Conservation (phyloP, 2,888 invertebrate genomes). For the Embidobia sp. region DNA sequence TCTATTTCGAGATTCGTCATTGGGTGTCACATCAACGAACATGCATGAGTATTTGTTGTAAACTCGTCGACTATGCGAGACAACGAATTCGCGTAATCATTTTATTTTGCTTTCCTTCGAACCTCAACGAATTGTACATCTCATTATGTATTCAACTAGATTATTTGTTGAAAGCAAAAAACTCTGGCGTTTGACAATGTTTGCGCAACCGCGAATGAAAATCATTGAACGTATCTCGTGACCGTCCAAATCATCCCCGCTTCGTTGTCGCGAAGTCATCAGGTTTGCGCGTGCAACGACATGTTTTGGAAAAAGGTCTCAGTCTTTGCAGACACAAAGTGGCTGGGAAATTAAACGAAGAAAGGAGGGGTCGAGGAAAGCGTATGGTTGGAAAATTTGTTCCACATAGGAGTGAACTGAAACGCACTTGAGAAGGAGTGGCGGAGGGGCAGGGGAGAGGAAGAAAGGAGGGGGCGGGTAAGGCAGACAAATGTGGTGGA, state of each 20-base stretch:
- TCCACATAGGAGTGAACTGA: too few species aligned
- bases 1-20: slow-evolving; percentile 63
- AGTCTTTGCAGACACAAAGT: too few species aligned
- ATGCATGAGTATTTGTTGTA: slow-evolving; percentile 50
- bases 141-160: slow-evolving; percentile 15
- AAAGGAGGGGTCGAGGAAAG: too few species aligned
- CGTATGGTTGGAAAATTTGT: too few species aligned
- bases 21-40: slow-evolving; percentile 53
- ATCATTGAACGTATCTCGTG: too few species aligned
- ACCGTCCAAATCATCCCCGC: neutral
- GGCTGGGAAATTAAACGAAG: too few species aligned
- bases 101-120: slow-evolving; percentile 17
- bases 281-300: too few species aligned
- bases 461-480: too few species aligned
- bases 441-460: too few species aligned
- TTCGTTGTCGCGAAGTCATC: too few species aligned
- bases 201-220: slow-evolving; percentile 7
- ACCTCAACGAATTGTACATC: slow-evolving; percentile 38
- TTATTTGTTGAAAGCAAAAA: neutral
- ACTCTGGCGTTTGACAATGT: neutral
- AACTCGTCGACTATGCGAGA: slow-evolving; percentile 37
- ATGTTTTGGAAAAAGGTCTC: too few species aligned
- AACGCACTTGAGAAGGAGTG: too few species aligned
- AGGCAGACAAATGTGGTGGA: slow-evolving; percentile 53
- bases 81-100: slow-evolving; percentile 30